phyloP scores from a whole-genome alignment of 2,797 vertebrate genomes.

The Emys orbicularis region DNA sequence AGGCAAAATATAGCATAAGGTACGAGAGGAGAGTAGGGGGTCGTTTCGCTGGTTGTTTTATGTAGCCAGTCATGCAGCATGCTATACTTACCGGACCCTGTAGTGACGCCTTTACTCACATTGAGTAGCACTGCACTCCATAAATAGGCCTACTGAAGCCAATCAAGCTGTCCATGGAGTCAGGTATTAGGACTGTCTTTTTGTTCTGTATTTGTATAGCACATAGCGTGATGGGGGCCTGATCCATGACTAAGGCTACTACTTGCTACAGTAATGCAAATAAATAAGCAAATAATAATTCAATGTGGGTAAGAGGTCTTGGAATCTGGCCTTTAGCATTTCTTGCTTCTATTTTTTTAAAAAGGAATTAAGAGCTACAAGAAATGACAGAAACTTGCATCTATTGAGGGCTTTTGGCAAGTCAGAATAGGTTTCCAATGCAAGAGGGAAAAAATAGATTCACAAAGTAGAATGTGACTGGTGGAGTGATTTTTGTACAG shows the following conservation, averaged over 20 bases:
- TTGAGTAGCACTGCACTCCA: background rate
- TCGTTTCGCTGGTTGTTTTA: slow-evolving; percentile 44
- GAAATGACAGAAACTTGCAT: background rate
- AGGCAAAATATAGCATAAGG: slow-evolving; percentile 38
- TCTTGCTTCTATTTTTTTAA: background rate
- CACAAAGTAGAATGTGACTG: background rate
- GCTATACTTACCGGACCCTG: background rate
- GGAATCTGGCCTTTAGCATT: background rate
- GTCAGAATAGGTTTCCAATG: background rate
- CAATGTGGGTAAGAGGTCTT: background rate
- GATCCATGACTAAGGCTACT: background rate
- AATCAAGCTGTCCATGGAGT: background rate
- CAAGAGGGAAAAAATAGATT: background rate
- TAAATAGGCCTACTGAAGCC: background rate
- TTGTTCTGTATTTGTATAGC: background rate
- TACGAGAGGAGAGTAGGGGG: slow-evolving; percentile 41
- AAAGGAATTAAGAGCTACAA: background rate
- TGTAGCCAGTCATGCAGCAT: slow-evolving; percentile 9
- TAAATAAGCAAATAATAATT: background rate
- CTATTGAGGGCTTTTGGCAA: background rate
- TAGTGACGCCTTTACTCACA: background rate
- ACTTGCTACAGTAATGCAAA: background rate
- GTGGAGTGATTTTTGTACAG: background rate
- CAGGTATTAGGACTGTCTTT: background rate
- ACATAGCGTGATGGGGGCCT: background rate